Evolutionary conservation across 2,113 vertebrate genomes (phyloP).

Genomic region (Sturnira hondurensis): DNA sequence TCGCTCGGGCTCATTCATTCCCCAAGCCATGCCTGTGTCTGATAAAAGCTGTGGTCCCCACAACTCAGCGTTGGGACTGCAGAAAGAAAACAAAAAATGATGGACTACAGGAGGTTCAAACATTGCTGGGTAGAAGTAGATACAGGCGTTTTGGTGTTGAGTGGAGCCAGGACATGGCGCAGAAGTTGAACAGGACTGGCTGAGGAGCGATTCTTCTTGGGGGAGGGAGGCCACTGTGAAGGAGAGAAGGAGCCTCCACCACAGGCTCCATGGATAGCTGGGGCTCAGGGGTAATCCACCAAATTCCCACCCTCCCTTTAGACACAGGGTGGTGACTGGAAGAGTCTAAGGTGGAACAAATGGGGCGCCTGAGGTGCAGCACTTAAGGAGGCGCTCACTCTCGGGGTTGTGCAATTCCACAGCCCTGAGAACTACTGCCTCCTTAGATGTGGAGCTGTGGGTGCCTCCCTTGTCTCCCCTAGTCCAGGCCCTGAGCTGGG

Average conservation of each 20-base stretch:
- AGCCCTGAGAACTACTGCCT: not conserved
- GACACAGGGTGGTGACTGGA: not conserved
- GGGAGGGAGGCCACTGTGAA: not conserved
- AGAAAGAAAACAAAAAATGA: not conserved
- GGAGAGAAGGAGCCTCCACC: not conserved
- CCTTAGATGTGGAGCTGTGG: not conserved
- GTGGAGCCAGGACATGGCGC: not conserved
- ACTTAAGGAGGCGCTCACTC: not conserved
- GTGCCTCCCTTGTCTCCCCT: rapidly evolving
- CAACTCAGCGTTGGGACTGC: too few relatives aligned
- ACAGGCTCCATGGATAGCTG: not conserved
- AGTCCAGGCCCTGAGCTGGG: too few relatives aligned
- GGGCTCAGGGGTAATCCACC: not conserved
- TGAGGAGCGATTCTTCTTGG: not conserved
- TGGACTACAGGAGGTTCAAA: not conserved
- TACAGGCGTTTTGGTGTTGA: not conserved
- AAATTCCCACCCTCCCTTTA: not conserved
- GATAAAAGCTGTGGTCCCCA: not conserved
- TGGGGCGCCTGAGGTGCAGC: rapidly evolving
- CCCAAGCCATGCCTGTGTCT: not conserved
- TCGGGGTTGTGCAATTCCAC: not conserved
- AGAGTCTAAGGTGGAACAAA: not conserved
- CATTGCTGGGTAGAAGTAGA: not conserved
- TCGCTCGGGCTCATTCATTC: not conserved
- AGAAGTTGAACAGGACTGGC: not conserved